phyloP scores from a whole-genome alignment of 2,797 vertebrate genomes.

The Gadopsis marmoratus region DNA sequence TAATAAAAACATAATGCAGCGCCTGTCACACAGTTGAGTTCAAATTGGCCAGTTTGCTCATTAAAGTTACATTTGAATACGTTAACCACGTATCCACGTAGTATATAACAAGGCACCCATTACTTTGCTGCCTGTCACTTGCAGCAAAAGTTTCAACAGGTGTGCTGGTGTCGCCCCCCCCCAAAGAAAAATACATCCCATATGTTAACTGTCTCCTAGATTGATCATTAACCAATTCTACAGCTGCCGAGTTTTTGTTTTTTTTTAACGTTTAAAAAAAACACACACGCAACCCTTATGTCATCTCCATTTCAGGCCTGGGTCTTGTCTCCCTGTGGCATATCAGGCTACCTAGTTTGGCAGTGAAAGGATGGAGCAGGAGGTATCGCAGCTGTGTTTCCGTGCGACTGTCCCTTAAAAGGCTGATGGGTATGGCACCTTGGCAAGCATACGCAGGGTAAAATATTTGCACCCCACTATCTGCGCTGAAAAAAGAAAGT shows the following conservation, averaged over 20 bases:
- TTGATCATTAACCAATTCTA: constrained; percentile 67
- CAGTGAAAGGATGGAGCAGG: constrained; percentile 36
- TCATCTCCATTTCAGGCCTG: constrained; percentile 66
- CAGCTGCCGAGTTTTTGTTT: constrained; percentile 55
- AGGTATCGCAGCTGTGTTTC: constrained; percentile 49
- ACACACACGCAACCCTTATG: constrained; percentile 6
- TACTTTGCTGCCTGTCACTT: constrained; percentile 58
- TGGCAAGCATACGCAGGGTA: constrained; percentile 31
- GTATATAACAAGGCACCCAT: not conserved
- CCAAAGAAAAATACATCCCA: constrained; percentile 55
- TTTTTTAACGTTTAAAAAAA: constrained; percentile 30
- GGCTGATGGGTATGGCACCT: constrained; percentile 33
- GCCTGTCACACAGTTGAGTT: too few species aligned
- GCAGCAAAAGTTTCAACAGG: constrained; percentile 81
- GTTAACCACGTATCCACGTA: not conserved
- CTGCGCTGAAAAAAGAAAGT: constrained; percentile 14
- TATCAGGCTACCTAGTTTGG: constrained; percentile 67
- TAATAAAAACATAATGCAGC: too few species aligned
- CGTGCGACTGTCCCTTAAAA: constrained; percentile 31
- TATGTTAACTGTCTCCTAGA: constrained; percentile 64
- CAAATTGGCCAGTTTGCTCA: not conserved
- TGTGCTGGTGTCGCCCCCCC: constrained; percentile 72
- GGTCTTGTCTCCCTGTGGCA: constrained; percentile 40
- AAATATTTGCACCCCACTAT: constrained; percentile 14
- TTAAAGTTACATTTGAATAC: not conserved